Base-by-base conservation (phyloP, 2,797 vertebrate genomes). In the Melanotaenia parkinsoni region DNA sequence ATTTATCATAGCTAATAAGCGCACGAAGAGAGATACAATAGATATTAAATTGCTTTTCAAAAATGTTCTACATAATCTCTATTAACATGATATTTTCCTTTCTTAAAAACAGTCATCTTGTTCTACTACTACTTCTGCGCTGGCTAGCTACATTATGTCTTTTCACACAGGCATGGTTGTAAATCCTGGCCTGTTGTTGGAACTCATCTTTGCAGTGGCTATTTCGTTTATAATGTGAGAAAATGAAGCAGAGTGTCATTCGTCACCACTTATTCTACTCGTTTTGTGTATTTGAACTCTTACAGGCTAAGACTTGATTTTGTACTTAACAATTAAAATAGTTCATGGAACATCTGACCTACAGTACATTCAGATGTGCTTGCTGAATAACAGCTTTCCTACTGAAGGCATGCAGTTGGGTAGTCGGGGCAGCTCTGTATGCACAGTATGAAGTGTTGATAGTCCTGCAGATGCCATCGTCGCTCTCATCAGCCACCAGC, bases 401-500 rank as follows among this genome's bases (percentile, higher is more conserved):
- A 57, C 56, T 64, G 51, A 79, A 75, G 71, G 74, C 63, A 63
- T n/a, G 47, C 54, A 45, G 61, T 60, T 75, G 12, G 62, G 77
- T 45, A 69, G 28, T 70, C 50, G 63, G 56, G 38, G 57, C 74
- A 59, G 72, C 54, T 81, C 60, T 63, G 33, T 72, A 61, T 73
- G 84, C 72, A 76, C 72, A 67, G 26, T 58, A 68, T 82, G 83
- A 86, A 70, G 86, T 75, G 75, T 45, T 70, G 71, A 85, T 74
- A 54, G 79, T 89, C 76, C 73, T 63, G 83, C 77, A 83, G 84
- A 88, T 63, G 78, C 70, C 70, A 68, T 66, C 59, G 68, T 88
- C 78, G 24, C 79, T 85, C 78, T 74, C 35, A 63, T 79, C 81
- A 73, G 53, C 63, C 64, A 59, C 77, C 76, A 26, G 83, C 47